Evolutionary conservation across 1,140 invertebrate species (phyloP), one percentile per base, ranked within the genome.

Genomic region (Zaprionus ornatus): DNA sequence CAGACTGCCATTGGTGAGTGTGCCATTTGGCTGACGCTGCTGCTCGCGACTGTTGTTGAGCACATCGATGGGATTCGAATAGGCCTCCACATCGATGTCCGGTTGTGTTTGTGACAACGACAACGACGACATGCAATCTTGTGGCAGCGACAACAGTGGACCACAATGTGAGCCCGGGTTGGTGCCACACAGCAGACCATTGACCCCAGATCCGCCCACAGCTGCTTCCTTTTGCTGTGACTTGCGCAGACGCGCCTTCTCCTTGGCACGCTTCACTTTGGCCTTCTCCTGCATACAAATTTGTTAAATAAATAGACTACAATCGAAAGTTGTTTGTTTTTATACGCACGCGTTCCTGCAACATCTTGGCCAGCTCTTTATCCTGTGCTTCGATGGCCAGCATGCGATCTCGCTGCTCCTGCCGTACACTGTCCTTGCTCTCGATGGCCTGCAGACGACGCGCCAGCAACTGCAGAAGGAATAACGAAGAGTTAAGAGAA

Each of bases 381-480:
- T 99, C 98, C 91, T 98, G 97, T 4, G 96, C 96, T 93, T 99
- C 98, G 59, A 98, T 97, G 9, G 97, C 97, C 70, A 96, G 94
- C 84, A 95, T 66, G 13, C 92, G 95, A 93, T 98, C 96, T 1
- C 80, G 75, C 42, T 91, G 80, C 68, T 92, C 90, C 40, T 91
- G 82, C 0, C 80, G 75, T 27, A 91, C 94, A 75, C 95, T 94
- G 65, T 95, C 93, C 13, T 94, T 94, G 77, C 95, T 95, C 67
- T 95, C 94, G 80, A 94, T 93, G 64, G 94, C 94, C 91, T 93
- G 94, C 68, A 95, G 82, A 73, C 94, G 93, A 67, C 94, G 92
- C 15, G 94, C 95, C 21, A 95, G 83, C 81, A 93, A 84, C 93
- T 85, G 52, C 0, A 72, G 63, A 0, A 23, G 13, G 13, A 15